Conservation (phyloP, 2,113 vertebrate genomes). For the Varanus komodoensis region DNA sequence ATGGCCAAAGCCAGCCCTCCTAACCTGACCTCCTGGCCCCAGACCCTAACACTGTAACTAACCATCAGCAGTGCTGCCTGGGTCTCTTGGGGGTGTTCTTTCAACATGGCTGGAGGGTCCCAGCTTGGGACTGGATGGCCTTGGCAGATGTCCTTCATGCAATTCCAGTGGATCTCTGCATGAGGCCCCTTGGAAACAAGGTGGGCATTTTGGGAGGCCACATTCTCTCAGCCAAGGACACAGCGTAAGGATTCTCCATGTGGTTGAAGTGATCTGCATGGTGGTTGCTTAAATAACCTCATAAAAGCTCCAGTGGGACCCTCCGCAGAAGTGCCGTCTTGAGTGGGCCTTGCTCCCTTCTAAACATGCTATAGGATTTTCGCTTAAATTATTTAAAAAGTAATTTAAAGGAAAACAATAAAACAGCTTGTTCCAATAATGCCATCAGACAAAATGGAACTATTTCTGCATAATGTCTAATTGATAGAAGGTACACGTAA, state of each 20-base stretch:
- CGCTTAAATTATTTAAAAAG: slow-evolving; percentile 24
- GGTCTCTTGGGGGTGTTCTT: no score
- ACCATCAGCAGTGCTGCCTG: no score
- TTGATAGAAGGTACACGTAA: slow-evolving; percentile 51
- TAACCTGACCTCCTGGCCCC: no score
- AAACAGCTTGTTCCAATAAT: slow-evolving; percentile 50
- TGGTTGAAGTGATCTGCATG: not conserved
- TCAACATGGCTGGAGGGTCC: no score
- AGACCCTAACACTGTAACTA: no score
- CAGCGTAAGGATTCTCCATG: not conserved
- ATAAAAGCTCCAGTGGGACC: slow-evolving; percentile 46
- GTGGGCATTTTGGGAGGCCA: not conserved
- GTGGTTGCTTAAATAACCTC: slow-evolving; percentile 28
- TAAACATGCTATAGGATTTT: not conserved
- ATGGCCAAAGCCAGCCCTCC: no score
- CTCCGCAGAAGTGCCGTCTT: not conserved
- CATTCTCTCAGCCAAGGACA: not conserved
- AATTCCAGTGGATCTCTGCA: no score
- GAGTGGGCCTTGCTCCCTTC: not conserved
- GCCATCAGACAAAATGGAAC: slow-evolving; percentile 47
- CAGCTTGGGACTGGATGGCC: no score
- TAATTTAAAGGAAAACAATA: slow-evolving; percentile 1
- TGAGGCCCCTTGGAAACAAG: not conserved
- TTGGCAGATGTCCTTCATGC: no score
- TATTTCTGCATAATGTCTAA: slow-evolving; percentile 57